Conservation (phyloP, 2,113 vertebrate genomes). For the Pollachius pollachius region DNA sequence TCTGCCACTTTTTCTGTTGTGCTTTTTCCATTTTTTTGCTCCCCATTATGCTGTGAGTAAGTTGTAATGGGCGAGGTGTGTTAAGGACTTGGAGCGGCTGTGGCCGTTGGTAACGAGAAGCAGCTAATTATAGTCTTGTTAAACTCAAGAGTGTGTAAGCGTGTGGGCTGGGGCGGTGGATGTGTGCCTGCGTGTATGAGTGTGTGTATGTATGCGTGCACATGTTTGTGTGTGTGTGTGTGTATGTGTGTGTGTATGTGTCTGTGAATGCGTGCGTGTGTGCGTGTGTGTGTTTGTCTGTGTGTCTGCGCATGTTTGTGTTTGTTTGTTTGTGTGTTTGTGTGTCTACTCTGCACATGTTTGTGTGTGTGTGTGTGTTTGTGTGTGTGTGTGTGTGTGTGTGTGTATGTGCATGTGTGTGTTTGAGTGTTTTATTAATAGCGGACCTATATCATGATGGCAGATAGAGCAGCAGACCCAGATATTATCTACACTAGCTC, state of each 20-base stretch:
- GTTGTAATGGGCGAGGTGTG: slow-evolving; percentile 54
- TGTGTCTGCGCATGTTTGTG: too few species aligned
- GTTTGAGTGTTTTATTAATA: slow-evolving; percentile 54
- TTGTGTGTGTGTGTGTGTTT: neutral
- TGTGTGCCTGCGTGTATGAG: neutral
- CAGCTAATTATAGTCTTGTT: slow-evolving; percentile 37
- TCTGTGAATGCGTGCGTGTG: neutral
- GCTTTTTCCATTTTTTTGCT: slow-evolving; percentile 19
- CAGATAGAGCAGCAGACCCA: slow-evolving; percentile 38
- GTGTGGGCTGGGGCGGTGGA: neutral
- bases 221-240: neutral
- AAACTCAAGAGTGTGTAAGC: slow-evolving; percentile 17
- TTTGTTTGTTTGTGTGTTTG: neutral
- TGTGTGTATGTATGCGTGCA: neutral
- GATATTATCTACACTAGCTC: slow-evolving; percentile 33
- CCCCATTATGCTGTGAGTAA: slow-evolving; percentile 7
- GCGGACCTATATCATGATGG: slow-evolving; percentile 26
- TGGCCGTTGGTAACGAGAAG: slow-evolving; percentile 34
- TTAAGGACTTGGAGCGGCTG: slow-evolving; percentile 39
- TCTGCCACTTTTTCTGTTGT: slow-evolving; percentile 9
- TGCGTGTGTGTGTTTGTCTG: too few species aligned
- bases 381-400: slow-evolving; percentile 1
- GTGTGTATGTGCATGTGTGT: neutral
- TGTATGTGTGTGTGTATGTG: neutral
- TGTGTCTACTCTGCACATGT: too few species aligned